A percentile compares a stretch with the other conserved stretches of the same genome.
Evolutionary conservation across 1,140 invertebrate species (phyloP).

Genomic region (Drosophila nigrodunni): DNA sequence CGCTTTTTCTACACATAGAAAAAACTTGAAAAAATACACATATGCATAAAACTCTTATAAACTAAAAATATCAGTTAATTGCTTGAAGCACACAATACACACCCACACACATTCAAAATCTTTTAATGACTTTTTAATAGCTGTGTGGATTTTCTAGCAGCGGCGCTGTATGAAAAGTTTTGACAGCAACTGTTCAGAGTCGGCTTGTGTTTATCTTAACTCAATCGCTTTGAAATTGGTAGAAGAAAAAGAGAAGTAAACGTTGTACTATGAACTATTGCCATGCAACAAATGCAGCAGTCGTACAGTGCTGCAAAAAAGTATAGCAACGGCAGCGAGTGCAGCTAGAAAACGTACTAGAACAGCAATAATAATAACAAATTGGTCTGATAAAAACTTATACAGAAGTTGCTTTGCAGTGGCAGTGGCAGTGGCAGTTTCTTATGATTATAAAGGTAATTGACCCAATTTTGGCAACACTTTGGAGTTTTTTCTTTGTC

Average conservation of each 20-base stretch:
- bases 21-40: too few relatives aligned
- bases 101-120: background rate
- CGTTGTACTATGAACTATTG: constrained; percentile 64
- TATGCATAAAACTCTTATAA: background rate
- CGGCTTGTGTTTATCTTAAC: constrained; percentile 47
- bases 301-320: constrained; percentile 3
- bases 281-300: constrained; percentile 55
- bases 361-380: constrained; percentile 25
- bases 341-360: background rate
- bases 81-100: background rate
- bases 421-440: constrained; percentile 16
- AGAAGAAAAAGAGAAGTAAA: constrained; percentile 23
- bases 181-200: constrained; percentile 19
- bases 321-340: constrained; percentile 5
- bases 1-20: too few relatives aligned
- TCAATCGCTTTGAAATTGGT: constrained; percentile 21
- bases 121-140: constrained; percentile 7
- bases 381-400: constrained; percentile 35
- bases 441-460: constrained; percentile 64
- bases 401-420: constrained; percentile 29
- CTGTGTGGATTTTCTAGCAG: background rate
- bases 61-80: background rate
- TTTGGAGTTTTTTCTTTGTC: constrained; percentile 11
- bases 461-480: constrained; percentile 57
- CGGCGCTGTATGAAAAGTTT: constrained; percentile 10